Conservation (phyloP, 2,797 vertebrate species). For the Mus caroli region DNA sequence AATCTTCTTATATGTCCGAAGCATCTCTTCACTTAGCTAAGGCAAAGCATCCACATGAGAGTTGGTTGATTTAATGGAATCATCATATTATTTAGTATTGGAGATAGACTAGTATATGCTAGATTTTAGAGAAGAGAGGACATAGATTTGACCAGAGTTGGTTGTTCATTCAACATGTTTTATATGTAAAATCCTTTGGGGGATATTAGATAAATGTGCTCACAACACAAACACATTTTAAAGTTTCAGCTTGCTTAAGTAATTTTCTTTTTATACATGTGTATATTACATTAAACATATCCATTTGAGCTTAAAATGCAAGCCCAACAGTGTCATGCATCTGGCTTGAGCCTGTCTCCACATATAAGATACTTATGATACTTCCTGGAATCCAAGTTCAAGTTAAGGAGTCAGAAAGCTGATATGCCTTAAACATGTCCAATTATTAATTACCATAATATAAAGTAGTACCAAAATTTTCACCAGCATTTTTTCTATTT, state of each 20-base stretch:
- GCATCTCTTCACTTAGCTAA: background rate
- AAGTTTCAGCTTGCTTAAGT: background rate
- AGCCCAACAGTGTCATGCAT: background rate
- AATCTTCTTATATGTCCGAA: background rate
- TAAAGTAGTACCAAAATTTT: background rate
- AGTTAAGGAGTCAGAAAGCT: slow-evolving; percentile 25
- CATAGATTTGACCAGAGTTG: background rate
- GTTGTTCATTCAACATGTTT: slow-evolving; percentile 26
- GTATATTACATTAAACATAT: background rate
- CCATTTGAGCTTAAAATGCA: background rate
- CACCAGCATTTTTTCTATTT: background rate
- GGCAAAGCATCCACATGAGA: background rate
- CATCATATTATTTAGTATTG: background rate
- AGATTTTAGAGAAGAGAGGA: background rate
- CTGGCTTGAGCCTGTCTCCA: background rate
- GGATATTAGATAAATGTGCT: background rate
- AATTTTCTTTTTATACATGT: slow-evolving; percentile 25
- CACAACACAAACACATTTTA: background rate
- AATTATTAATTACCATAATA: background rate
- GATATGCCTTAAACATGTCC: background rate
- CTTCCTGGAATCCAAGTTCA: slow-evolving; percentile 40
- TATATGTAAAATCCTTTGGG: background rate
- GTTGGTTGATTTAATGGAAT: background rate
- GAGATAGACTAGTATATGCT: background rate
- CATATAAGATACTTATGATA: background rate